Base-by-base conservation (phyloP, 2,888 invertebrate genomes). In the Drosophila pegasa region DNA sequence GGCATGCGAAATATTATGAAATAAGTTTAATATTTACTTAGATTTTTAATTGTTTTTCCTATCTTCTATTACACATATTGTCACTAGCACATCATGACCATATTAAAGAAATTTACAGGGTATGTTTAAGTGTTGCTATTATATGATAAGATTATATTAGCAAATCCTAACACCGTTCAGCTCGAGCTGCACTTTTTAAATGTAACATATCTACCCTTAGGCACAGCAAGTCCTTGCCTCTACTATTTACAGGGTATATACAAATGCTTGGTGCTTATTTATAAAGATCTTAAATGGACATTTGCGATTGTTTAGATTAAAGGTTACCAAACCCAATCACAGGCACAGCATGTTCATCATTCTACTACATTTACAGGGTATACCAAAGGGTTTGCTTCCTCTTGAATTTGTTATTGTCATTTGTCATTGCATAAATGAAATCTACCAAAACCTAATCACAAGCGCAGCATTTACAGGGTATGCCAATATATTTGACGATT, bases 241-340 rank as follows among this genome's bases (percentile, higher is more conserved):
- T 7, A 40, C 14, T 14, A 14, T 10, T 45, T 27, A 45, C 10
- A 16, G 27, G 43, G 43, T 27, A 16, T 45, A 40, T 2, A n/a
- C 3, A 6, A 18, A 20, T 20, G 12, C 3, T 12, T 20, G 12
- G 1, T 37, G 3, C n/a, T n/a, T 1, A 4, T 37, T 5, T n/a
- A 3, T 4, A 8, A n/a, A 16, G 2, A 16, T 12, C 2, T 1
- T 1, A 2, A 7, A 2, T 12, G 10, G n/a, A n/a, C n/a, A 1
- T 35, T 35, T 3, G 3, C 0, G 12, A 40, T 1, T 7, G 12
- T 20, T 1, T 8, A n/a, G 12, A 9, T 2, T n/a, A 2, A 1
- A 41, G 2, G 3, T n/a, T n/a, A n/a, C n/a, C 0, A n/a, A 22
- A n/a, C 9, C 22, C 22, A 41, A 1, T 0, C 22, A 0, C 43